Conservation (phyloP, 2,888 invertebrate species). For the Drepana falcataria region DNA sequence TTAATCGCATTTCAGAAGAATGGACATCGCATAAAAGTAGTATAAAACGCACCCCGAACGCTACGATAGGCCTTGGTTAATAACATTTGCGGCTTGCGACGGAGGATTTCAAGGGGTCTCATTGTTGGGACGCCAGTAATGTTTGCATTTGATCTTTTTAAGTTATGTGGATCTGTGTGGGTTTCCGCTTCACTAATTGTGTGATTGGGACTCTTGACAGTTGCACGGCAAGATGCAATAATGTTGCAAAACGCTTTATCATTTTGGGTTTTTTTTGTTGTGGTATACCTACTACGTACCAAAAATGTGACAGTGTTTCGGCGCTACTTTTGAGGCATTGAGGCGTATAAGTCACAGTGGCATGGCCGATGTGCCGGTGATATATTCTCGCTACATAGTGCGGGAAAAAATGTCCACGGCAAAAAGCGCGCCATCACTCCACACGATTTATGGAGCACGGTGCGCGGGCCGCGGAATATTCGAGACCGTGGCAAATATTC, state of each 20-base stretch:
- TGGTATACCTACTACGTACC: constrained; percentile 7
- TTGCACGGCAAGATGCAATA: constrained; percentile 18
- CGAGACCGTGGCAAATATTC: constrained; percentile 58
- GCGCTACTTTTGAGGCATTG: constrained; percentile 25
- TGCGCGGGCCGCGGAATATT: constrained; percentile 59
- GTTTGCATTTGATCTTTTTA: constrained; percentile 73
- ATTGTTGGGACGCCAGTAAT: constrained; percentile 63
- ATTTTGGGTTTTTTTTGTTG: constrained; percentile 11
- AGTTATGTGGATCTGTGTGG: constrained; percentile 47
- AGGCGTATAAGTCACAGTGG: constrained; percentile 60
- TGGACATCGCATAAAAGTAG: constrained; percentile 73
- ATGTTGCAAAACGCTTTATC: constrained; percentile 24
- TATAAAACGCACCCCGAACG: constrained; percentile 58
- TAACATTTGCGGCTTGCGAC: constrained; percentile 69
- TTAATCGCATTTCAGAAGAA: constrained; percentile 78
- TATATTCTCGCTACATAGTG: constrained; percentile 66
- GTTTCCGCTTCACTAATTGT: constrained; percentile 42
- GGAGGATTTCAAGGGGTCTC: constrained; percentile 58
- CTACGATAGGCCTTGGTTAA: constrained; percentile 61
- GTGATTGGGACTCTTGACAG: constrained; percentile 31
- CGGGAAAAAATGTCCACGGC: constrained; percentile 76
- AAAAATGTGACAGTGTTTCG: constrained; percentile 35
- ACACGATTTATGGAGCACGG: constrained; percentile 67
- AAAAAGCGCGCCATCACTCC: constrained; percentile 73
- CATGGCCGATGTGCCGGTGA: constrained; percentile 42